Base-by-base conservation (phyloP, 2,113 vertebrate species). In the Zeus faber region DNA sequence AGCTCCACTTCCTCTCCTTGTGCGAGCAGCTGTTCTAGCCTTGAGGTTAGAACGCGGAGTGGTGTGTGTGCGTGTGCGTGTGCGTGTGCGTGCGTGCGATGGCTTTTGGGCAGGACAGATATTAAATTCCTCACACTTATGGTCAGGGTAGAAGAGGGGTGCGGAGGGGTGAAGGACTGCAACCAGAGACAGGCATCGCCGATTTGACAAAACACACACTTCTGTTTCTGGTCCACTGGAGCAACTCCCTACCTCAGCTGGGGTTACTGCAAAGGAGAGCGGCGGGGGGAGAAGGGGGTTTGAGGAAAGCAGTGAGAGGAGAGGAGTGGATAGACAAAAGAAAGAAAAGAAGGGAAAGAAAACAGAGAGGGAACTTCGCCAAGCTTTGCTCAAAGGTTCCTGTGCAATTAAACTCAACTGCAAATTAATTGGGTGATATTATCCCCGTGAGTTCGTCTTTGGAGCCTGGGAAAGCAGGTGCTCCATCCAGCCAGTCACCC, bases 361-460 rank as follows among this genome's bases (percentile, higher is more conserved):
- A 54, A 50, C 9, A 23, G 18, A 35, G 37, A 21, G 58, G 77
- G 70, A 66, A 52, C 59, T 67, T 49, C 65, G 79, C 76, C 77
- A 84, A 80, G 73, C 35, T 11, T 59, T 54, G 24, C 65, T 68
- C 49, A 66, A 72, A 76, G 74, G 69, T 26, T 70, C 75, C 50
- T 4, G 16, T 63, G 71, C 72, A 71, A 79, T 85, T 81, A 79
- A 82, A 76, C 70, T 54, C 52, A 35, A 61, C 54, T 65, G 49
- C 66, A 61, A 77, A 82, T 83, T 83, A 78, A 82, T 69, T 61
- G 71, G 60, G 44, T 24, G 54, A 79, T 72, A 59, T 60, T 77
- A 68, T 79, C 74, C 74, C 65, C 54, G 61, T 65, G 52, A 77
- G 79, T 77, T 86, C 80, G 78, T 79, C 76, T 76, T 54, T 23